Evolutionary conservation across 2,888 invertebrate genomes (phyloP).

Genomic region (Amblyjoppa proteus): DNA sequence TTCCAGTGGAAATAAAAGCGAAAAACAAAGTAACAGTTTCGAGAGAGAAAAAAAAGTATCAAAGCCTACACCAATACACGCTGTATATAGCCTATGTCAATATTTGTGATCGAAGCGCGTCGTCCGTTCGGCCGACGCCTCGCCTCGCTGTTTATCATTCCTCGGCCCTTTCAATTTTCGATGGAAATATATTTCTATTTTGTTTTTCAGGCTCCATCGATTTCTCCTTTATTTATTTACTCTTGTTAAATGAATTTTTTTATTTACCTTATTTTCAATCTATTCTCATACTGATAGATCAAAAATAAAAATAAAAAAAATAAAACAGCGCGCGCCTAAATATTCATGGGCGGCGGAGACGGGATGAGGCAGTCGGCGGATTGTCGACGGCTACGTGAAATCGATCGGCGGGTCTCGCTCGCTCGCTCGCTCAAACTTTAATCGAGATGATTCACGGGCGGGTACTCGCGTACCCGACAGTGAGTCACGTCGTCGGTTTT

Average conservation of each 20-base stretch:
- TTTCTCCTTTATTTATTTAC: too few relatives aligned
- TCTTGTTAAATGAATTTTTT: not conserved
- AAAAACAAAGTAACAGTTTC: not conserved
- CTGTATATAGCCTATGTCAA: too few relatives aligned
- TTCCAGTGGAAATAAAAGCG: not conserved
- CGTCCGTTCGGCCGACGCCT: too few relatives aligned
- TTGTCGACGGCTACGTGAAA: conserved; percentile 58
- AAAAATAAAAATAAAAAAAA: not conserved
- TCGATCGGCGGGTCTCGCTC: conserved; percentile 58
- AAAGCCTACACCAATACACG: too few relatives aligned
- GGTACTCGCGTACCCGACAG: conserved; percentile 63
- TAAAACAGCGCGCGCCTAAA: not conserved
- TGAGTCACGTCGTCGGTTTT: conserved; percentile 61
- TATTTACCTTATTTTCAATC: not conserved
- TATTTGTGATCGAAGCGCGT: too few relatives aligned
- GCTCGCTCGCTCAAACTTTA: conserved; percentile 65
- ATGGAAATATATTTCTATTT: too few relatives aligned
- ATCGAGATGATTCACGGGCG: conserved; percentile 66
- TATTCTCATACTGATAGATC: not conserved
- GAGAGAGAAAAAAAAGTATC: too few relatives aligned
- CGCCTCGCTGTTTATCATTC: too few relatives aligned
- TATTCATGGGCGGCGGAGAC: conserved; percentile 8
- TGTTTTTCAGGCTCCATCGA: too few relatives aligned
- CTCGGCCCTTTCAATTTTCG: too few relatives aligned
- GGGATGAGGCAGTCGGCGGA: conserved; percentile 10